Evolutionary conservation across 2,113 vertebrate species (phyloP), one percentile per base, ranked within the genome.

Genomic region (Brevimyrus niger): DNA sequence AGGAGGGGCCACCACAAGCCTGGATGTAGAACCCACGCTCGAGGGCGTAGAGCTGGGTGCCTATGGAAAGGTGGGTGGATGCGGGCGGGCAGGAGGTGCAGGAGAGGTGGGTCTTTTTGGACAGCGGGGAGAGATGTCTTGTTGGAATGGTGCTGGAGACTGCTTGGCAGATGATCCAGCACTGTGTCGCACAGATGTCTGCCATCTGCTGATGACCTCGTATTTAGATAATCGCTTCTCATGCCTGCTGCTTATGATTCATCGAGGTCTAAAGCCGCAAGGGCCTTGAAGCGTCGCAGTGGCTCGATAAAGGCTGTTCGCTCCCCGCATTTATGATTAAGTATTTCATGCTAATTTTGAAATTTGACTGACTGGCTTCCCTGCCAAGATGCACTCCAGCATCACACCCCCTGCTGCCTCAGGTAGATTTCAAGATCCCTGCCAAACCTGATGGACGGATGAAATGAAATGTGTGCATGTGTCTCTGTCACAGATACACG

Each of bases 31-130:
- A 53, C 97, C 98, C 31, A 97, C 96, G 3, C 92, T 99, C 92
- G 98, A 99, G 92, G 98, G 98, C 0, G 96, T 99, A 76, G 98
- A 99, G 92, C 93, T 98, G 76, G 97, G 96, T 55, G 96, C 96
- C 23, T 96, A 94, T 19, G 97, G 97, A 69, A 98, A 98, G 97
- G 98, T 97, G 19, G 38, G 85, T 87, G 47, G 15, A 80, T 19
- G 31, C 5, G 65, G 65, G 31, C 0, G 1, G 27, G 73, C 35
- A 80, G 31, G 35, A 19, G 35, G 73, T 80, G 13, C 27, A 80
- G 73, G 19, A 80, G 17, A 7, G 73, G 9, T 38, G 17, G 73
- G 73, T 0, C 35, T 38, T 80, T 42, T 80, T 80, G 73, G 35
- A 42, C 35, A 80, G 35, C 6, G 35, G 35, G 17, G 15, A 80